Conservation (phyloP, 2,797 vertebrate genomes). For the Erithacus rubecula region DNA sequence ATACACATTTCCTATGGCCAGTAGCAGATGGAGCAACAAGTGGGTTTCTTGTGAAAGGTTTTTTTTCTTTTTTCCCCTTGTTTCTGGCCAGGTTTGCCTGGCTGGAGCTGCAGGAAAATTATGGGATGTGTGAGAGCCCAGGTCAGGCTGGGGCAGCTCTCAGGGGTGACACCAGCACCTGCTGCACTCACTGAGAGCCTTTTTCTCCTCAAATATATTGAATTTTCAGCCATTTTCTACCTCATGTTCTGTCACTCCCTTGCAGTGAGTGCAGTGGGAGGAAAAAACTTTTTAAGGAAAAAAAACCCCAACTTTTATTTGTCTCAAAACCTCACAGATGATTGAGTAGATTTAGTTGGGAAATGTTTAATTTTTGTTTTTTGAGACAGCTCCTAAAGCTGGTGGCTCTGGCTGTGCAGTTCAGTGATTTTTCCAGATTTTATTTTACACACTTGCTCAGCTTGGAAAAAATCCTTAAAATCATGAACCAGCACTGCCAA, state of each 20-base stretch:
- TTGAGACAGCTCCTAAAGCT: neutral
- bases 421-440: neutral
- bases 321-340: neutral
- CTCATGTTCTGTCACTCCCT: neutral
- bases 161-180: neutral
- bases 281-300: neutral
- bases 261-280: neutral
- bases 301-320: neutral
- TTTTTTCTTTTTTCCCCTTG: neutral
- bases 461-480: neutral
- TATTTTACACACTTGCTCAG: neutral
- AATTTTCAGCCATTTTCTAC: neutral
- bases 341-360: neutral
- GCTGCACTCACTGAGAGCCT: neutral
- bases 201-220: neutral
- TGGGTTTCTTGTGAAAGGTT: neutral
- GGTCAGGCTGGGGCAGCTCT: slow-evolving; percentile 9
- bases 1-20: neutral
- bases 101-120: neutral
- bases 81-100: neutral
- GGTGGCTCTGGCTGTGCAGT: neutral
- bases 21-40: neutral
- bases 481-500: neutral
- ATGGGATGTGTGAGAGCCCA: neutral
- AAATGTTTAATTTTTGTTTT: neutral